phyloP scores from a whole-genome alignment of 1,140 invertebrate genomes.

The Bombus turneri region DNA sequence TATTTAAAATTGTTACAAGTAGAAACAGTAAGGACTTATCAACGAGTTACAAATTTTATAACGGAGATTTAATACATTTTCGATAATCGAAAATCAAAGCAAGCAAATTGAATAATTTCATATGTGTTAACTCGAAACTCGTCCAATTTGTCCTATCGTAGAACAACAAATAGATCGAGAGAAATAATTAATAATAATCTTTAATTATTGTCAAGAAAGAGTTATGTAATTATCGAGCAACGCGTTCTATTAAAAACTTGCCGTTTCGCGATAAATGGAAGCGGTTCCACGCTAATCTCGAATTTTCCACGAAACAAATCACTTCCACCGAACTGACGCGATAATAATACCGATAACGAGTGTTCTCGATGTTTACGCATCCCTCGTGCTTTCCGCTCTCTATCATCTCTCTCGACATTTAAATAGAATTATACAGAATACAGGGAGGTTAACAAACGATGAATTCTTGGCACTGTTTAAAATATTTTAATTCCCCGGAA shows the following conservation, averaged over 20 bases:
- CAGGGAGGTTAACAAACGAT: not conserved
- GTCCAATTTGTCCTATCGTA: not conserved
- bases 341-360: not conserved
- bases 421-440: constrained; percentile 9
- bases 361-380: constrained; percentile 2
- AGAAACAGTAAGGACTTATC: too few species aligned
- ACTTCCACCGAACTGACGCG: not conserved
- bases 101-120: not conserved
- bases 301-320: not conserved
- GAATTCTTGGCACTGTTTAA: constrained; percentile 1
- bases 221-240: not conserved
- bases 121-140: not conserved
- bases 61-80: too few species aligned
- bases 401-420: too few species aligned
- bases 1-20: too few species aligned
- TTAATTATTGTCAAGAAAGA: not conserved
- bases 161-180: not conserved
- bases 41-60: too few species aligned
- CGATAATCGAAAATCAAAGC: not conserved
- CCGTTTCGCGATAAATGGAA: not conserved
- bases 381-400: not conserved
- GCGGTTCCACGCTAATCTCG: not conserved
- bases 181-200: too few species aligned
- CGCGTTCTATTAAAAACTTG: not conserved
- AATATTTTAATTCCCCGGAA: not conserved